phyloP scores from a whole-genome alignment of 2,113 vertebrate genomes.

The Pelmatolapia mariae region DNA sequence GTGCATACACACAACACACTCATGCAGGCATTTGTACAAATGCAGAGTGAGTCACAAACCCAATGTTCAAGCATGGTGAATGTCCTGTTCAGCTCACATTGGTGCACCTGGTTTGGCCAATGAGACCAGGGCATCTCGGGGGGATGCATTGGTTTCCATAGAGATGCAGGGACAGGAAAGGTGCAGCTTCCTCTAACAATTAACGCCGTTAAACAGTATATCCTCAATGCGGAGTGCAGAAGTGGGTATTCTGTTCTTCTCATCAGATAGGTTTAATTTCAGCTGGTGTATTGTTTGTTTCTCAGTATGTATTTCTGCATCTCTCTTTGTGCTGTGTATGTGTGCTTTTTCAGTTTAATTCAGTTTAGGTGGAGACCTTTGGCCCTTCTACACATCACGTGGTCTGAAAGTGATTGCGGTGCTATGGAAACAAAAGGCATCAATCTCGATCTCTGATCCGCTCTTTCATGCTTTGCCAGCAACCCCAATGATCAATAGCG shows the following conservation, averaged over 20 bases:
- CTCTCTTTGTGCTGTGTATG: neutral
- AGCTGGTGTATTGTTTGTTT: neutral
- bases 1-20: neutral
- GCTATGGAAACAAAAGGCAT: slow-evolving; percentile 35
- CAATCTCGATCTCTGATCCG: neutral
- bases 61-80: neutral
- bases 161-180: slow-evolving; percentile 20
- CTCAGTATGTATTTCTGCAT: neutral
- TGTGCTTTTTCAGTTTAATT: neutral
- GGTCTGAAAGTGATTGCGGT: neutral
- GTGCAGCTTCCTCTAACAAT: neutral
- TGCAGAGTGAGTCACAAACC: neutral
- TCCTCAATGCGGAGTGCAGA: neutral
- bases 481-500: slow-evolving; percentile 52
- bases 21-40: neutral
- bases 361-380: neutral
- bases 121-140: neutral
- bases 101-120: neutral
- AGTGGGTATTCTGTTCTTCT: neutral
- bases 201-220: neutral
- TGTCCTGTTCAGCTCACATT: neutral
- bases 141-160: slow-evolving; percentile 48
- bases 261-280: neutral
- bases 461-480: neutral
- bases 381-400: neutral